Evolutionary conservation across 1,140 invertebrate genomes (phyloP).

Genomic region (Dolichoris vasculosae): DNA sequence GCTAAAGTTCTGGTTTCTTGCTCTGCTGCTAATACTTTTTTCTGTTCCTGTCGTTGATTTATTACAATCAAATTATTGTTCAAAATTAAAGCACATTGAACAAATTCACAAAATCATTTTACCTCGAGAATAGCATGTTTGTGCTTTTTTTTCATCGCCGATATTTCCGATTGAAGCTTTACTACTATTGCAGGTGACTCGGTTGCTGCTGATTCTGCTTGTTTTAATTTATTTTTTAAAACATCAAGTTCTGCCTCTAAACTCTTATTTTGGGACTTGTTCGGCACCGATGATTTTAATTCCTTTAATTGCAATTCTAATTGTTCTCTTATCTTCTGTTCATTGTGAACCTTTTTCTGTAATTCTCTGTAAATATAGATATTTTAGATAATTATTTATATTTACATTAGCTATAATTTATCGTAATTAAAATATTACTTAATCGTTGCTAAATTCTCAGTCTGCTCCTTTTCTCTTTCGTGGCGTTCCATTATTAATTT

Average conservation of each 20-base stretch:
- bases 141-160: slow-evolving; percentile 82
- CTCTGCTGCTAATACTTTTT: slow-evolving; percentile 80
- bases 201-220: slow-evolving; percentile 76
- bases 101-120: slow-evolving; percentile 52
- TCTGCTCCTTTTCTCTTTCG: slow-evolving; percentile 86
- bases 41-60: slow-evolving; percentile 76
- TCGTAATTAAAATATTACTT: slow-evolving; percentile 63
- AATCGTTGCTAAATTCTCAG: slow-evolving; percentile 82
- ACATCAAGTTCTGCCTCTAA: slow-evolving; percentile 80
- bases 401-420: neutral
- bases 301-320: slow-evolving; percentile 77
- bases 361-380: slow-evolving; percentile 74
- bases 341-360: slow-evolving; percentile 79
- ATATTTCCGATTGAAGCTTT: slow-evolving; percentile 83
- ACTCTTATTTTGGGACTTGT: slow-evolving; percentile 76
- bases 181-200: slow-evolving; percentile 79
- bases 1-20: slow-evolving; percentile 80
- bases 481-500: slow-evolving; percentile 84
- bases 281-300: slow-evolving; percentile 73
- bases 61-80: slow-evolving; percentile 7
- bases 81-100: slow-evolving; percentile 42
- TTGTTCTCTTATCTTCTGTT: slow-evolving; percentile 78
- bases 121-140: slow-evolving; percentile 79
- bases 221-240: slow-evolving; percentile 78
- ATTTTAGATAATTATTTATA: slow-evolving; percentile 18